These are phyloP conservation scores for Hirudinaria manillensis DNA, from an alignment of 2,888 invertebrate species.

Conservation along the genomic window DNA sequence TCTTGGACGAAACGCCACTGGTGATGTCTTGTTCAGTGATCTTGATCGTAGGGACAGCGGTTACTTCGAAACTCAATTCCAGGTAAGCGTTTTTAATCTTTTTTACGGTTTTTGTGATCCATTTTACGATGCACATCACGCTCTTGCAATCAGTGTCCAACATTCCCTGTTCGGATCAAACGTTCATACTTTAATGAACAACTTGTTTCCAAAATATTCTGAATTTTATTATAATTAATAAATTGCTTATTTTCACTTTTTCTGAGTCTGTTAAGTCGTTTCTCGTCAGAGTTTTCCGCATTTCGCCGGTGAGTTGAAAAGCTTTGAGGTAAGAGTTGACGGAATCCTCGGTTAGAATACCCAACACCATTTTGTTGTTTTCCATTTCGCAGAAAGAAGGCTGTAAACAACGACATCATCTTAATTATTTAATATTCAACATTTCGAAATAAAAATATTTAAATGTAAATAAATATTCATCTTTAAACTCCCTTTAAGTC, in stretches of 20 bases:
- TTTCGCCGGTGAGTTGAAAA: not conserved
- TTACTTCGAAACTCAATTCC: constrained; percentile 10
- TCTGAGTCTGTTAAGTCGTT: not conserved
- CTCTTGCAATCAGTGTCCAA: constrained; percentile 17
- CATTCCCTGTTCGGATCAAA: not conserved
- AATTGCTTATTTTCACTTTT: not conserved
- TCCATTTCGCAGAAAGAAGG: not conserved
- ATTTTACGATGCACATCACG: not conserved
- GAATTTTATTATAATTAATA: too few species aligned
- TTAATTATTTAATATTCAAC: not conserved
- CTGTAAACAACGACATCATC: not conserved
- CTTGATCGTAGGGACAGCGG: not conserved
- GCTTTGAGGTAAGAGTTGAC: not conserved
- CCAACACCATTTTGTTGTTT: not conserved
- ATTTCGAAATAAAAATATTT: not conserved
- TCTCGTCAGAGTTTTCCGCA: not conserved
- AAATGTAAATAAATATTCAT: not conserved
- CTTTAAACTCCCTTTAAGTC: not conserved
- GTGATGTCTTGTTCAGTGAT: not conserved
- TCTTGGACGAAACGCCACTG: not conserved
- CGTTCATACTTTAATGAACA: too few species aligned
- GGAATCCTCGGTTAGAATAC: not conserved
- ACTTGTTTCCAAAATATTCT: not conserved
- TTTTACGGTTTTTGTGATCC: constrained; percentile 1
- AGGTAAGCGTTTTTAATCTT: constrained; percentile 1